Conservation (phyloP, 2,888 invertebrate species). For the Zonitis immaculata region DNA sequence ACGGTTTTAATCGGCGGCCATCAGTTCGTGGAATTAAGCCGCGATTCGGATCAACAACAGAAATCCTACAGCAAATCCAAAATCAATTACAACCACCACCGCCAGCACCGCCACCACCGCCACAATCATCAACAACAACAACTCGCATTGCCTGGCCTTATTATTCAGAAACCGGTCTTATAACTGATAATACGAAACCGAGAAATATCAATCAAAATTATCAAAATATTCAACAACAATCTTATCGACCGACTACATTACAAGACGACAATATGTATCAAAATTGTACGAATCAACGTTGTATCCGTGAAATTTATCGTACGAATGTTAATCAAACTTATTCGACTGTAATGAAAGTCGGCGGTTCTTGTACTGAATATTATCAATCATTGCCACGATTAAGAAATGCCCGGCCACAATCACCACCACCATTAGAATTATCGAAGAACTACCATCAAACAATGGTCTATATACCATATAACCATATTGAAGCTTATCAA, state of each 20-base stretch:
- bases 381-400: conserved; percentile 40
- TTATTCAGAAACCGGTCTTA: conserved; percentile 58
- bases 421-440: conserved; percentile 61
- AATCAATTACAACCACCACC: conserved; percentile 58
- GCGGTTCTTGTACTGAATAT: conserved; percentile 39
- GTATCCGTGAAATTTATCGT: conserved; percentile 28
- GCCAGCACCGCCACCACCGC: conserved; percentile 50
- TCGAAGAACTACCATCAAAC: conserved; percentile 62
- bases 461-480: conserved; percentile 65
- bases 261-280: conserved; percentile 50
- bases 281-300: conserved; percentile 50
- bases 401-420: conserved; percentile 58
- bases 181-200: conserved; percentile 37
- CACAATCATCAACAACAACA: conserved; percentile 32
- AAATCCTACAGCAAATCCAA: conserved; percentile 77
- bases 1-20: conserved; percentile 84
- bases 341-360: conserved; percentile 39
- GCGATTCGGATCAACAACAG: conserved; percentile 74
- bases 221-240: conserved; percentile 26
- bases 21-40: conserved; percentile 86
- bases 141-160: conserved; percentile 61
- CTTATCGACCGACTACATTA: conserved; percentile 42
- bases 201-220: conserved; percentile 35
- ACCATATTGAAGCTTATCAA: conserved; percentile 47
- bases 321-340: conserved; percentile 37